phyloP scores from a whole-genome alignment of 2,113 vertebrate genomes.

The Canis aureus region DNA sequence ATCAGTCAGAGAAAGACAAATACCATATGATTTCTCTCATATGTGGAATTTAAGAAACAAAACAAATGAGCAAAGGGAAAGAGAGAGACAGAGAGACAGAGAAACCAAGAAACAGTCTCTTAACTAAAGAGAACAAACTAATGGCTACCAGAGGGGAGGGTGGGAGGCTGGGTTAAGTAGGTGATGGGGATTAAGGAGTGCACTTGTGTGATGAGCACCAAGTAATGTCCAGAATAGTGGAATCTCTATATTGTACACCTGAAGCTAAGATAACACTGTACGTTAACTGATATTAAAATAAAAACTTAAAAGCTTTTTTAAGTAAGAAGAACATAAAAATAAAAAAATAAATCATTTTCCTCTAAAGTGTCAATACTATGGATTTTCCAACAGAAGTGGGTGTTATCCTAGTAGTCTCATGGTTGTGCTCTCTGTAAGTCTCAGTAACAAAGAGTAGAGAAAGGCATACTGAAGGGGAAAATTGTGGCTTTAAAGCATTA shows the following conservation, averaged over 20 bases:
- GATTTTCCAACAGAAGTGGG: neutral
- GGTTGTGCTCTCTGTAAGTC: neutral
- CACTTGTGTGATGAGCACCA: neutral
- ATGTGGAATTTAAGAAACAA: neutral
- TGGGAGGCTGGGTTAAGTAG: neutral
- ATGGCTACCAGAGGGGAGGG: neutral
- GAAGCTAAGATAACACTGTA: neutral
- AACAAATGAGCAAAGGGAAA: neutral
- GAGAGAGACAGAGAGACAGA: neutral
- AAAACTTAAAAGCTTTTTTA: neutral
- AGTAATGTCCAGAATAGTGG: neutral
- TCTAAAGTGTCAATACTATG: neutral
- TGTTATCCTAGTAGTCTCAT: neutral
- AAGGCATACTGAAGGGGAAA: neutral
- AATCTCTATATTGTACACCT: neutral
- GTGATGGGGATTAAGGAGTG: neutral
- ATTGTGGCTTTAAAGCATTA: neutral
- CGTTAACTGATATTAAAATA: neutral
- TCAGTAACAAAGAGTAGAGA: conserved; percentile 13
- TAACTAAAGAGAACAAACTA: neutral
- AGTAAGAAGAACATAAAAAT: neutral
- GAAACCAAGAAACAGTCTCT: neutral
- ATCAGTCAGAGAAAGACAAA: neutral
- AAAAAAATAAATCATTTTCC: neutral
- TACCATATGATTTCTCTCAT: neutral